Evolutionary conservation across 2,888 invertebrate species (phyloP), one percentile per base, ranked within the genome.

Genomic region (Scrobipalpa costella): DNA sequence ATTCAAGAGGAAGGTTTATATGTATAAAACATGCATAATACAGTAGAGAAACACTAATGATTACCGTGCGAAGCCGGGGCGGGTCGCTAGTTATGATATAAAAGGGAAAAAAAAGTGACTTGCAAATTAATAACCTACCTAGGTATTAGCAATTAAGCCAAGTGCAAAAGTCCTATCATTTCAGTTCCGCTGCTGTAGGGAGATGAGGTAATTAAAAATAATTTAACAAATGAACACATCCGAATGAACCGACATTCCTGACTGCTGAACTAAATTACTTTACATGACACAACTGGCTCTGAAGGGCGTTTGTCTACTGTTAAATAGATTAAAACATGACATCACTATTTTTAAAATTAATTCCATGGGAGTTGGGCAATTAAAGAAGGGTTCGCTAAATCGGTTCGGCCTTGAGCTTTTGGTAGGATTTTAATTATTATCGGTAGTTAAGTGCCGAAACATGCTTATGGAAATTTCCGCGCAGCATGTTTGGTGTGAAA

Each of bases 231-330:
- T 57, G 34, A 57, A 38, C 34, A 57, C 57, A 19, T 57, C 57
- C 57, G 38, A 34, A 40, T 40, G 38, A 7, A 40, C 57, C 13
- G 44, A 59, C 59, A 59, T 59, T 59, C 44, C 59, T 27, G 8
- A 9, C 11, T 1, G 44, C 21, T 59, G 40, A 59, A 59, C 15
- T 44, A 27, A 58, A 59, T 40, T 44, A 40, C 3, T 19, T 59
- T 17, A 44, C 59, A 44, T 36, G 57, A 57, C 36, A 38, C 19
- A 57, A 57, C 9, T 67, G 64, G 57, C 64, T 66, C 67, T 70
- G 67, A 60, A 47, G 65, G 65, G 58, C 67, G 67, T 71, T 71
- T 70, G 66, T 21, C 38, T 61, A 38, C n/a, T 50, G 19, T 65
- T 66, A 44, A 68, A 55, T 17, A 15, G 33, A 57, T 40, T 40